Evolutionary conservation across 1,140 invertebrate species (phyloP), one percentile per base, ranked within the genome.

Genomic region (Lanistes nyassanus): DNA sequence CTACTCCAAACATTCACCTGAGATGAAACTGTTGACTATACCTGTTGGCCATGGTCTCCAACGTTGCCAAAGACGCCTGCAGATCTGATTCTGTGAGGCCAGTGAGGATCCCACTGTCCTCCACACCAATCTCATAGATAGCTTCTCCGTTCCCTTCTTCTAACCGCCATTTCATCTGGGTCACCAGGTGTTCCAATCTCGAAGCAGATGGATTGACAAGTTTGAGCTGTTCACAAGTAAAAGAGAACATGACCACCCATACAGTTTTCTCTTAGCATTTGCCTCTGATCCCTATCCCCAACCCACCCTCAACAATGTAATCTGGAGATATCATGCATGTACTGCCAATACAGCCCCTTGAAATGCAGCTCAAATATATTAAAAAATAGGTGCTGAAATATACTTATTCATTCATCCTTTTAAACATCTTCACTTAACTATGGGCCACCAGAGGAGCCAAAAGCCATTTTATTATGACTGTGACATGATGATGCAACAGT

Each of bases 71-170:
- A 37, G 95, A 97, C 7, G 93, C 93, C 42, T 92, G 91, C 91
- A 98, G 94, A 69, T 97, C 96, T 21, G 92, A 90, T 71, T 92
- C 92, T 19, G 92, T 92, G 9, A 98, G 90, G 13, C 97, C 97
- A 19, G 94, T 92, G 78, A 98, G 88, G 37, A 93, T 91, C 16
- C 97, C 97, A 88, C 94, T 96, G 89, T 99, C 97, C 76, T 96
- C 95, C 0, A 99, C 97, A 0, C 97, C 97, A 67, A 98, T 95
- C 90, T 98, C 96, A 90, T 99, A 99, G 80, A 99, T 96, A 0
- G 97, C 97, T 88, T 97, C 95, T 9, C 97, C 97, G 65, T 90
- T 80, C 58, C 91, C 91, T 82, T 91, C 91, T 51, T 89, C 80
- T 16, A 91, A 82, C 13, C 91, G 80, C 90, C 90, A 91, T 85